These are phyloP conservation scores for Epizoanthus stellaris DNA, from an alignment of 92 coral and sea anemone species.

Conservation along the genomic window DNA sequence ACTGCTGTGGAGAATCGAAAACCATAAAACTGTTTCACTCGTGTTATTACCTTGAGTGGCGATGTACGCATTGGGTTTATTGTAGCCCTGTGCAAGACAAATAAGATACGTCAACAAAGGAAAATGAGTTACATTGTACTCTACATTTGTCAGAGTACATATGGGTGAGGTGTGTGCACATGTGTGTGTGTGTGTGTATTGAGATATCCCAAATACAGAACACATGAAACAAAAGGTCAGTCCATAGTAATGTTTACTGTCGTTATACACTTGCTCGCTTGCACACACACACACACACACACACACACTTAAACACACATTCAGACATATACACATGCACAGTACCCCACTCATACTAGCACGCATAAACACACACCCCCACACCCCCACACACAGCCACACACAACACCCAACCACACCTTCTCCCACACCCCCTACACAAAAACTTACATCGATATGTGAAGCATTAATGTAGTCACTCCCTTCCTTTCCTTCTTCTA, in stretches of 20 bases:
- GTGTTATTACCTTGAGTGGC: constrained; percentile 85
- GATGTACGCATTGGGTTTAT: constrained; percentile 91
- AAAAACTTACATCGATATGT: constrained; percentile 81
- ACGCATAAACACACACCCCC: background rate
- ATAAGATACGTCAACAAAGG: background rate
- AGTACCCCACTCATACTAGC: too few species aligned
- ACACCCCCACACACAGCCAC: background rate
- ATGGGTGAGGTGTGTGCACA: background rate
- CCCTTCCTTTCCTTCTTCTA: constrained; percentile 66
- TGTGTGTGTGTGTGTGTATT: too few species aligned
- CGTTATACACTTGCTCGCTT: too few species aligned
- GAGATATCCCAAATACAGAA: too few species aligned
- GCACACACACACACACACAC: too few species aligned
- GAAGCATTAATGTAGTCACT: constrained; percentile 93
- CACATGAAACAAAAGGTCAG: too few species aligned
- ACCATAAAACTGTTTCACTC: background rate
- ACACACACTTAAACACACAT: too few species aligned
- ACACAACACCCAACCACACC: too few species aligned
- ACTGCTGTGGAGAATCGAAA: background rate
- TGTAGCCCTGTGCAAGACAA: constrained; percentile 79
- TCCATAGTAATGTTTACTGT: too few species aligned
- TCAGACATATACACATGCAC: background rate
- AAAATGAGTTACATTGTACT: background rate
- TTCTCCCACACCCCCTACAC: too few species aligned
- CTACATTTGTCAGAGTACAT: background rate